Evolutionary conservation across 2,113 vertebrate genomes (phyloP).

Genomic region (Progne subis): DNA sequence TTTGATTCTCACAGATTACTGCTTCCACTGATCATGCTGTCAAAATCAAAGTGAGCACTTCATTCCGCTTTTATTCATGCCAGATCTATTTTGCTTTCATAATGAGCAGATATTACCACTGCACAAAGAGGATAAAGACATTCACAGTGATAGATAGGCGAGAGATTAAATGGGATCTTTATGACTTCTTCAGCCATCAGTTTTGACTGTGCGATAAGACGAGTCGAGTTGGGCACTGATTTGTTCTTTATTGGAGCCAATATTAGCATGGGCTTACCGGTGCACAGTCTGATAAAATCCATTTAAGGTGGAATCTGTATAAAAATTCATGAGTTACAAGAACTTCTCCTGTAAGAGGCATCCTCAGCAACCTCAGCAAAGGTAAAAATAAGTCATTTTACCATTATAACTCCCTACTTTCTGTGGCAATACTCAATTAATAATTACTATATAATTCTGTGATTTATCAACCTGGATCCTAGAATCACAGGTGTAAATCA

Average conservation of each 20-base stretch:
- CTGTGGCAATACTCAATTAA: not conserved
- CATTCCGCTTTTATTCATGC: constrained; percentile 87
- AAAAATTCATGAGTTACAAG: not conserved
- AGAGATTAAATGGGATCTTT: constrained; percentile 95
- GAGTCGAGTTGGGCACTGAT: constrained; percentile 82
- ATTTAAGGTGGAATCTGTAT: constrained; percentile 86
- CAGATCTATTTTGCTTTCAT: constrained; percentile 89
- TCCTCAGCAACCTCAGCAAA: not conserved
- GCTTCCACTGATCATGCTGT: constrained; percentile 89
- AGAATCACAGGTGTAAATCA: not conserved
- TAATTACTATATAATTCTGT: not conserved
- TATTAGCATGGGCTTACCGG: constrained; percentile 82
- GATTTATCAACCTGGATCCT: not conserved
- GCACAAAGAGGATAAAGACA: constrained; percentile 89
- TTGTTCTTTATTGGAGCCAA: constrained; percentile 89
- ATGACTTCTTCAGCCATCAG: constrained; percentile 91
- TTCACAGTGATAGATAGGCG: constrained; percentile 88
- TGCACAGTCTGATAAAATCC: constrained; percentile 77
- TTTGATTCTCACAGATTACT: constrained; percentile 87
- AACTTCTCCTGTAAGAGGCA: not conserved
- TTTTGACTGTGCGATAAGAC: constrained; percentile 88
- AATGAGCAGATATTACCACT: constrained; percentile 92
- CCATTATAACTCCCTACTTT: not conserved
- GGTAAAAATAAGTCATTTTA: not conserved
- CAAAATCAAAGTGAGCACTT: constrained; percentile 86